Evolutionary conservation across 2,113 vertebrate genomes (phyloP).

Genomic region (Illadopsis cleaveri): DNA sequence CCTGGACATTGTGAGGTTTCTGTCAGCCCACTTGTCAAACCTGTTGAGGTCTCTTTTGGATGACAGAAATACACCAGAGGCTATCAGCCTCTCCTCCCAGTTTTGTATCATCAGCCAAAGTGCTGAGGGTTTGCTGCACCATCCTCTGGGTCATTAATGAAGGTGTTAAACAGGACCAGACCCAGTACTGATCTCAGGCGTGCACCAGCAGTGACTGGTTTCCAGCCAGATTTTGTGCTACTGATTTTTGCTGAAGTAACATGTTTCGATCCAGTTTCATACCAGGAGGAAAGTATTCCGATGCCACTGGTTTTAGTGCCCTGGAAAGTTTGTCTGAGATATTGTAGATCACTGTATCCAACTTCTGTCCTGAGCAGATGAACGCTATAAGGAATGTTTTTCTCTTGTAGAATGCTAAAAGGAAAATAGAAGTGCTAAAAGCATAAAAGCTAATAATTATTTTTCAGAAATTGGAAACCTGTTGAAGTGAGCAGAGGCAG

Average conservation of each 20-base stretch:
- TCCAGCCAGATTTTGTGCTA: not conserved
- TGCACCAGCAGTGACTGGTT: not conserved
- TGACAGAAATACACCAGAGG: not conserved
- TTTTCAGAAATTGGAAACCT: not conserved
- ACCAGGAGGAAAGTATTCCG: not conserved
- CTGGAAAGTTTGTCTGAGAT: not conserved
- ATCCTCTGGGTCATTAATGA: not conserved
- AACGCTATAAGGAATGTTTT: not conserved
- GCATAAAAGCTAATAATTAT: not conserved
- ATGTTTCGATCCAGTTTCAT: not conserved
- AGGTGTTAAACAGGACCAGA: not conserved
- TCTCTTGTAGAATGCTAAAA: not conserved
- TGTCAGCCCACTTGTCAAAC: not conserved
- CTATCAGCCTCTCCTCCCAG: not conserved
- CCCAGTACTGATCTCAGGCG: not conserved
- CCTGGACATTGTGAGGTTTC: not conserved
- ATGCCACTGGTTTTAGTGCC: not conserved
- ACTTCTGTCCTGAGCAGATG: not conserved
- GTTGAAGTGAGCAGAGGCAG: not conserved
- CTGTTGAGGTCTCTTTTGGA: not conserved
- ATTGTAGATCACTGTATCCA: not conserved
- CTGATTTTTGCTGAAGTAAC: not conserved
- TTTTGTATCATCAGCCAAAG: not conserved
- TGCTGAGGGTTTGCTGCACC: fast-evolving
- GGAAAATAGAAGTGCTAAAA: not conserved